phyloP scores from a whole-genome alignment of 2,888 invertebrate genomes.

The Protodeltote pygarga region DNA sequence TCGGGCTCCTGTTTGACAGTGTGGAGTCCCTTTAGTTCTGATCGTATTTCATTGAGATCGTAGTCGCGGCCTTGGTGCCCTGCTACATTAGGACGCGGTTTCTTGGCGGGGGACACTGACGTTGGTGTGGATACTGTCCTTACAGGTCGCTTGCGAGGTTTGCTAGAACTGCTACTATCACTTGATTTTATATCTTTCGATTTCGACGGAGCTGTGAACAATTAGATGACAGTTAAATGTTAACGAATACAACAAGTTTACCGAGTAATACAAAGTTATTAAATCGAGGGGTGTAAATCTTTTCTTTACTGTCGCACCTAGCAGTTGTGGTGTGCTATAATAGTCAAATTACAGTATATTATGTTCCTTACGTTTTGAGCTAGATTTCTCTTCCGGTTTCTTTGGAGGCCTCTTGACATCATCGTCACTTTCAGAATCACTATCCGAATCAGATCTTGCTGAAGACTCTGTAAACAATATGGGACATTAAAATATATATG shows the following conservation, averaged over 20 bases:
- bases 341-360: too few relatives aligned
- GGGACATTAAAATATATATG: too few relatives aligned
- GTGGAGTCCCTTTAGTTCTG: conserved; percentile 92
- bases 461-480: conserved; percentile 69
- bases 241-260: too few relatives aligned
- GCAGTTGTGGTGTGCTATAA: too few relatives aligned
- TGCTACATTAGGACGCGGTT: conserved; percentile 62
- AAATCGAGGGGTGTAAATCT: too few relatives aligned
- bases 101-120: conserved; percentile 72
- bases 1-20: conserved; percentile 83
- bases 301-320: too few relatives aligned
- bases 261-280: too few relatives aligned
- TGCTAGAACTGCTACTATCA: conserved; percentile 77
- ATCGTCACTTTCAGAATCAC: conserved; percentile 84
- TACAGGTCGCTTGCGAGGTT: conserved; percentile 75
- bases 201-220: conserved; percentile 65
- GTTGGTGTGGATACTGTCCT: conserved; percentile 72
- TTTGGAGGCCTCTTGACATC: conserved; percentile 77
- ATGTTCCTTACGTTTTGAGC: conserved; percentile 69
- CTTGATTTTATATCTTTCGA: conserved; percentile 77
- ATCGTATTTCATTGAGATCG: conserved; percentile 94
- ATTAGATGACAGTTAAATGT: too few relatives aligned
- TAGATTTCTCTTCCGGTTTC: conserved; percentile 74
- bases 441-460: conserved; percentile 79
- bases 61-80: conserved; percentile 88